Base-by-base conservation (phyloP, 2,888 invertebrate genomes). In the Melikaiella ostensackeni region DNA sequence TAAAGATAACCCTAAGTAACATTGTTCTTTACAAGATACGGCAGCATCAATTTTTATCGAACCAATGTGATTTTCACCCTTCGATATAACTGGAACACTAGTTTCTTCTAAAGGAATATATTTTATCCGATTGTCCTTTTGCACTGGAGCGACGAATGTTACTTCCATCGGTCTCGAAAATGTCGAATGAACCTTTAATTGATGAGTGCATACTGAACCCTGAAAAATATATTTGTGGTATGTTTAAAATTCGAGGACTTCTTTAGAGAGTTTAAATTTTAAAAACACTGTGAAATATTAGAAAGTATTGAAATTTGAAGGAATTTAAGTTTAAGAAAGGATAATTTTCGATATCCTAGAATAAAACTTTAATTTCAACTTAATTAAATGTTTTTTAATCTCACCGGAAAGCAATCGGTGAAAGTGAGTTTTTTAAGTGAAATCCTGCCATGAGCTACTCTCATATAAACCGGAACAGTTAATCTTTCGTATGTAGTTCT, bases 121-220 rank as follows among this genome's bases (percentile, higher is more conserved):
- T 70, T 90, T 91, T 19, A 91, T 84, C 61, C 91, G 87, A 73
- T 88, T 86, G 81, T 91, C 91, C 76, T 89, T 89, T 75, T 89
- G 92, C 90, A 94, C 89, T 93, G 94, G 92, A 91, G 93, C 91
- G 61, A 97, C 93, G 81, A 93, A 92, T 76, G 94, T 93, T 64
- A 98, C 95, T 82, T 95, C 94, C 96, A 98, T 97, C 74, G 95
- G 93, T 86, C 95, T 94, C 83, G 94, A 92, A 92, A 97, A 98
- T 7, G 95, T 95, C 86, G 96, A 98, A 88, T 96, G 95, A 81
- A 98, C 94, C 88, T 95, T 94, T 79, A 98, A 92, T 84, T 96
- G 95, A 86, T 96, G 95, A 74, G 94, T 93, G 88, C 96, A 96
- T 83, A 95, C 93, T 91, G 96, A 96, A 82, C 95, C 96, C 96